These are phyloP conservation scores for Zaprionus nigranus DNA, from an alignment of 1,140 invertebrate genomes.

Conservation along the genomic window DNA sequence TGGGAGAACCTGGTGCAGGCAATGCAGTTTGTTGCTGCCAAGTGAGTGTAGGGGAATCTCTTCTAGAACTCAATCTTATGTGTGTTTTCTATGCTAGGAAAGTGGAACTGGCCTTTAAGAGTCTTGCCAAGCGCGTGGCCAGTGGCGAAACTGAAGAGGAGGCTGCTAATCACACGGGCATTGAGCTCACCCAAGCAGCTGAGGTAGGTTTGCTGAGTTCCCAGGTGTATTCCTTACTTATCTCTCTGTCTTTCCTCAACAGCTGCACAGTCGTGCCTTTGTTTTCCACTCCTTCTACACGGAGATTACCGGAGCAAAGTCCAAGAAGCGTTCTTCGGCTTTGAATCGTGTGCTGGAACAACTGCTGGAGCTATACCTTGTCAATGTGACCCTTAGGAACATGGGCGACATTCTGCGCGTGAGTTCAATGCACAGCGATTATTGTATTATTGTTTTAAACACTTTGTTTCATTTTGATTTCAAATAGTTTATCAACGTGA, in stretches of 20 bases:
- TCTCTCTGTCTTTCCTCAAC: neutral
- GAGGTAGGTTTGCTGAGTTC: conserved; percentile 85
- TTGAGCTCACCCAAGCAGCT: conserved; percentile 91
- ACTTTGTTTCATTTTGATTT: neutral
- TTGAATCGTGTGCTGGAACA: conserved; percentile 88
- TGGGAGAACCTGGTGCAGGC: conserved; percentile 88
- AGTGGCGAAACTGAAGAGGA: conserved; percentile 88
- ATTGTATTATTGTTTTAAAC: neutral
- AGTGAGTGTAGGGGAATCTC: conserved; percentile 85
- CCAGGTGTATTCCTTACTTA: neutral
- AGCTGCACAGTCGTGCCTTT: conserved; percentile 90
- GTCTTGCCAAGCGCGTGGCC: conserved; percentile 87
- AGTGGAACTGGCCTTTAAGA: conserved; percentile 88
- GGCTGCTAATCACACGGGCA: conserved; percentile 93
- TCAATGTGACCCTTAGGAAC: conserved; percentile 90
- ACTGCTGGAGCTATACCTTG: conserved; percentile 91
- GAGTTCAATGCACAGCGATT: conserved; percentile 60
- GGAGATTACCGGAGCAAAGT: conserved; percentile 84
- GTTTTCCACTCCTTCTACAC: conserved; percentile 88
- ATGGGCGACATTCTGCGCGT: conserved; percentile 92
- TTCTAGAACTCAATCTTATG: neutral
- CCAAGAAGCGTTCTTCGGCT: conserved; percentile 78
- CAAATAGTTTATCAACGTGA: conserved; percentile 89
- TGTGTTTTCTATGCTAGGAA: conserved; percentile 85
- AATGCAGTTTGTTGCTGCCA: conserved; percentile 88